These are phyloP conservation scores for Dallia pectoralis DNA, from an alignment of 2,797 vertebrate species.

Conservation along the genomic window DNA sequence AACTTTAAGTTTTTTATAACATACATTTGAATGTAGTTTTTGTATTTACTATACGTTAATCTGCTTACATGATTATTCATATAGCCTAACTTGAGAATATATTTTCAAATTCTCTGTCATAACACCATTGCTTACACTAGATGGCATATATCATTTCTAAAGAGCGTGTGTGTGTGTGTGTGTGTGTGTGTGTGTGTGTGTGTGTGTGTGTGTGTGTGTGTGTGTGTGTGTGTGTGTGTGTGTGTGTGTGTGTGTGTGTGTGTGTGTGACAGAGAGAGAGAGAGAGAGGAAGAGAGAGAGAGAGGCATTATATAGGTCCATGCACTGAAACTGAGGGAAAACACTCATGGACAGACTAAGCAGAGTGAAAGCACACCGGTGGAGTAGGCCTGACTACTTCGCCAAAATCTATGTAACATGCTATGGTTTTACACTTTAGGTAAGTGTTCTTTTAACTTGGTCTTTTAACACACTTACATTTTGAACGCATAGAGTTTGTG, in stretches of 20 bases:
- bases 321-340: neutral
- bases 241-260: neutral
- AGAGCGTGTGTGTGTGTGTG: neutral
- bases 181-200: conserved; percentile 21
- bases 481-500: neutral
- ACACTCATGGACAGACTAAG: conserved; percentile 8
- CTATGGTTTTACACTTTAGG: conserved; percentile 14
- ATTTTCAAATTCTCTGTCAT: neutral
- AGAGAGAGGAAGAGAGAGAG: neutral
- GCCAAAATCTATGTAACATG: conserved; percentile 2
- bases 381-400: neutral
- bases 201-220: conserved; percentile 18
- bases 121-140: neutral
- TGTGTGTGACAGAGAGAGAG: neutral
- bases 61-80: too few species aligned
- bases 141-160: neutral
- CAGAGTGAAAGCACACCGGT: conserved; percentile 3
- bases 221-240: conserved; percentile 5
- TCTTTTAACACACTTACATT: neutral
- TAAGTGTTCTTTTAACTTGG: conserved; percentile 2
- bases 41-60: too few species aligned
- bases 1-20: too few species aligned
- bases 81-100: too few species aligned
- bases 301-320: neutral
- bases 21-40: too few species aligned